These are phyloP conservation scores for Carposina sasakii DNA, from an alignment of 1,140 invertebrate species.

Conservation along the genomic window DNA sequence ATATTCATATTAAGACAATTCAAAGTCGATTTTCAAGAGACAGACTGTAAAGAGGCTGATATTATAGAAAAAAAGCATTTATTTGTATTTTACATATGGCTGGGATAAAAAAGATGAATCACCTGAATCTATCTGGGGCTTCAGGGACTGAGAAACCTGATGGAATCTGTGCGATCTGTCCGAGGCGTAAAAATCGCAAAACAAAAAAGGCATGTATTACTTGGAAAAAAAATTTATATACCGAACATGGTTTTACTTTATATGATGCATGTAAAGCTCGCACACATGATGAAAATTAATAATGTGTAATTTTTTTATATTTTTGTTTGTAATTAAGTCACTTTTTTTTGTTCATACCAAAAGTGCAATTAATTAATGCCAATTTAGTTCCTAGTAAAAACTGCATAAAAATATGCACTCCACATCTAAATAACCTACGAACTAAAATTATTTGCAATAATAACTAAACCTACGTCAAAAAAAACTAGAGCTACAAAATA, in stretches of 20 bases:
- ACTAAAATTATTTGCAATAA: no score
- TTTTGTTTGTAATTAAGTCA: neutral
- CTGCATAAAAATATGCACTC: no score
- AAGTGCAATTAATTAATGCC: no score
- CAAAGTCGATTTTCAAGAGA: constrained; percentile 26
- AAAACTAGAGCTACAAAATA: no score
- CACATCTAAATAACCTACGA: no score
- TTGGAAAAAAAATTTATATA: constrained; percentile 13
- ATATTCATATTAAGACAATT: constrained; percentile 24
- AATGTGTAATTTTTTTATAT: neutral
- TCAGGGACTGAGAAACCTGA: constrained; percentile 7
- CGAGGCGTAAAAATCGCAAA: constrained; percentile 23
- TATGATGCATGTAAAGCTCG: neutral
- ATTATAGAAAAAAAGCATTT: constrained; percentile 34
- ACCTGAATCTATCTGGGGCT: constrained; percentile 20
- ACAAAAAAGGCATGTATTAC: constrained; percentile 16
- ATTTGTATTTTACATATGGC: constrained; percentile 37
- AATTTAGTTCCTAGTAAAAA: no score
- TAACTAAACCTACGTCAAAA: no score
- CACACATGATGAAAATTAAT: neutral
- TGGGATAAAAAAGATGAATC: constrained; percentile 31
- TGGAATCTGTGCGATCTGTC: constrained; percentile 19
- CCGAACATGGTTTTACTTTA: constrained; percentile 1
- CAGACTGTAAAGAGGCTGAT: constrained; percentile 30
- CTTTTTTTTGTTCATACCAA: no score